These are phyloP conservation scores for Marronus borbonicus DNA, from an alignment of 2,888 invertebrate species.

Conservation along the genomic window DNA sequence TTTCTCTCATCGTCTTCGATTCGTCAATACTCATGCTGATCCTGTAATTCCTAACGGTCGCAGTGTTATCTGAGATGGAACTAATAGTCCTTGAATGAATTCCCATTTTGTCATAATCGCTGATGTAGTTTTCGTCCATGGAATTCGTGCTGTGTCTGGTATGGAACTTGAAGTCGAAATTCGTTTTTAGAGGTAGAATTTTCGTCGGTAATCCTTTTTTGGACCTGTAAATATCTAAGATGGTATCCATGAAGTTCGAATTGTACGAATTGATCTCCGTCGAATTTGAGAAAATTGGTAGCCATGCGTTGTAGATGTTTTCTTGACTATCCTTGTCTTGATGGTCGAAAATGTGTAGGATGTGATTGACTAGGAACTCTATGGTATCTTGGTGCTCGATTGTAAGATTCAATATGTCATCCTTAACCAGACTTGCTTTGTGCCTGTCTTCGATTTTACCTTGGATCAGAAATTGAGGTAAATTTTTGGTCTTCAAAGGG, in stretches of 20 bases:
- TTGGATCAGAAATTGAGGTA: constrained; percentile 19
- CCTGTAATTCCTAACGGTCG: neutral
- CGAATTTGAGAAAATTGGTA: constrained; percentile 53
- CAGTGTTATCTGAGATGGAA: neutral
- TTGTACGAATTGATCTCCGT: constrained; percentile 29
- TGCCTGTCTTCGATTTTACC: constrained; percentile 53
- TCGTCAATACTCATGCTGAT: neutral
- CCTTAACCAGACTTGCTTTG: constrained; percentile 57
- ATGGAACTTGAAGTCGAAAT: constrained; percentile 13
- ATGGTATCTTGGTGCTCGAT: constrained; percentile 62
- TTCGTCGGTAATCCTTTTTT: constrained; percentile 9
- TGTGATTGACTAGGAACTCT: constrained; percentile 62
- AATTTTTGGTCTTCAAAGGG: neutral
- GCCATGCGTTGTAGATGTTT: constrained; percentile 62
- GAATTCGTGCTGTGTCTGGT: constrained; percentile 11
- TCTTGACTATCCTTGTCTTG: constrained; percentile 60
- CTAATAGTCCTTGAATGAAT: neutral
- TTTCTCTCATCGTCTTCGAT: neutral
- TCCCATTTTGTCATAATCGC: constrained; percentile 8
- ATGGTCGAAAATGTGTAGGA: constrained; percentile 60
- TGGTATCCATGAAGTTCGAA: constrained; percentile 20
- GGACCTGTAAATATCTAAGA: constrained; percentile 31
- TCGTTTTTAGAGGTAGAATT: neutral
- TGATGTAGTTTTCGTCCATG: neutral
- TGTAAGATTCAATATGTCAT: constrained; percentile 53